phyloP scores from a whole-genome alignment of 2,113 vertebrate genomes.

The Eidolon helvum region DNA sequence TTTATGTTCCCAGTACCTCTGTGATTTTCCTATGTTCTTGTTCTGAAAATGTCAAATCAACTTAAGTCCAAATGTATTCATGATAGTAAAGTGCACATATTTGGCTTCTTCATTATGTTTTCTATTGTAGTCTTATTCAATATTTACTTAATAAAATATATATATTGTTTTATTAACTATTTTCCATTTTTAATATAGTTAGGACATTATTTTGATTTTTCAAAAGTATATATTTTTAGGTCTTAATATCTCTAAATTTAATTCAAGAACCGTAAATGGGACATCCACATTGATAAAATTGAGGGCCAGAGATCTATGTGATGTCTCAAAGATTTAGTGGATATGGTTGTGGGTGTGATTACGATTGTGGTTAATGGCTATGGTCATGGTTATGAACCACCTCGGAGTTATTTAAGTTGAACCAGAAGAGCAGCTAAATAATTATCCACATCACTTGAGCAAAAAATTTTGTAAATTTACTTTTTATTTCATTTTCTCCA shows the following conservation, averaged over 20 bases:
- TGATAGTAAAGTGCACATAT: not conserved
- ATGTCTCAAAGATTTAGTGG: not conserved
- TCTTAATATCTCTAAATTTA: not conserved
- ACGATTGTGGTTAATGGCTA: not conserved
- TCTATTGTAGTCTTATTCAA: not conserved
- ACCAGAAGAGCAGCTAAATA: not conserved
- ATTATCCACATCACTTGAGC: not conserved
- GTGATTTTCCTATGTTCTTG: not conserved
- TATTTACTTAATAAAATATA: not conserved
- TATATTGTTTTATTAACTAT: not conserved
- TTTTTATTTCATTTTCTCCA: not conserved
- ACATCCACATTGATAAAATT: not conserved
- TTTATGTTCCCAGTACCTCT: not conserved
- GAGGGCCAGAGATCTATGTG: not conserved
- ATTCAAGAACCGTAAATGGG: not conserved
- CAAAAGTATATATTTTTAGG: not conserved
- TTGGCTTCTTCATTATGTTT: not conserved
- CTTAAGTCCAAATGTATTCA: not conserved
- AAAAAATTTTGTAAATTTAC: not conserved
- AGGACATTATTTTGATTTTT: not conserved
- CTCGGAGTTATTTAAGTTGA: not conserved
- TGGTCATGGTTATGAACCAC: not conserved
- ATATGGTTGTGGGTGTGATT: not conserved
- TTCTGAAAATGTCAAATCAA: not conserved
- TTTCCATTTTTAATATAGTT: not conserved